A percentile compares a stretch with the other conserved stretches of the same genome.
These are phyloP conservation scores for Eudemis profundana DNA, from an alignment of 2,888 invertebrate species.

Conservation along the genomic window DNA sequence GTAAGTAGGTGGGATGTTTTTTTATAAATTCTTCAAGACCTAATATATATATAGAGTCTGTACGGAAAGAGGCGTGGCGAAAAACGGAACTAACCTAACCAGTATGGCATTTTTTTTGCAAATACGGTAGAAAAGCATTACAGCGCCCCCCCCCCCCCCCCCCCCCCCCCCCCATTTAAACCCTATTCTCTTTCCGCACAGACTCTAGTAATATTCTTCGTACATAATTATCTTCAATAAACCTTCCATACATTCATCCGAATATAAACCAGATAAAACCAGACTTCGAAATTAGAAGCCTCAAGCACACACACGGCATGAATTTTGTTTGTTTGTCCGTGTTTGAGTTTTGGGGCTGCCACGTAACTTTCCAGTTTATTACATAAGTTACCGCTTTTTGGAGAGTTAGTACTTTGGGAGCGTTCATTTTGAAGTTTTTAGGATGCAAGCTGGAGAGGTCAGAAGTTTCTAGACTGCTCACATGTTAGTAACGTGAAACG, in stretches of 20 bases:
- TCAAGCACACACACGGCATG: slow-evolving; percentile 24
- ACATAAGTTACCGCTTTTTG: slow-evolving; percentile 41
- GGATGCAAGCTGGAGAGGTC: slow-evolving; percentile 22
- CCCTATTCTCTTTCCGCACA: too few relatives aligned
- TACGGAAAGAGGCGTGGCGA: too few relatives aligned
- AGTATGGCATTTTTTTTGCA: too few relatives aligned
- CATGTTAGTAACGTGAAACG: neutral
- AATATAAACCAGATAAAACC: slow-evolving; percentile 3
- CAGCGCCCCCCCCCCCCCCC: too few relatives aligned
- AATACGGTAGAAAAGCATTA: too few relatives aligned
- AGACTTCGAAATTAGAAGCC: slow-evolving; percentile 40
- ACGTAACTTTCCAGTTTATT: slow-evolving; percentile 32
- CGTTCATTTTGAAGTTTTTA: slow-evolving; percentile 46
- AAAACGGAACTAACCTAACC: too few relatives aligned
- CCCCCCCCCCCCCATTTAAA: too few relatives aligned
- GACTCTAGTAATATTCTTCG: too few relatives aligned
- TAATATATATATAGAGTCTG: too few relatives aligned
- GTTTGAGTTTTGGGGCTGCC: slow-evolving; percentile 46
- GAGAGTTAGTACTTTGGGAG: slow-evolving; percentile 47
- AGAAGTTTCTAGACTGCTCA: neutral
- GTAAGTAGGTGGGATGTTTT: too few relatives aligned
- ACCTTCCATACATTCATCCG: neutral
- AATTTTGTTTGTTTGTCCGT: slow-evolving; percentile 38
- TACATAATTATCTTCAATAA: neutral
- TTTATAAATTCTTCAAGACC: too few relatives aligned